Conservation (phyloP, 2,113 vertebrate species). For the Chaetodon trifascialis region DNA sequence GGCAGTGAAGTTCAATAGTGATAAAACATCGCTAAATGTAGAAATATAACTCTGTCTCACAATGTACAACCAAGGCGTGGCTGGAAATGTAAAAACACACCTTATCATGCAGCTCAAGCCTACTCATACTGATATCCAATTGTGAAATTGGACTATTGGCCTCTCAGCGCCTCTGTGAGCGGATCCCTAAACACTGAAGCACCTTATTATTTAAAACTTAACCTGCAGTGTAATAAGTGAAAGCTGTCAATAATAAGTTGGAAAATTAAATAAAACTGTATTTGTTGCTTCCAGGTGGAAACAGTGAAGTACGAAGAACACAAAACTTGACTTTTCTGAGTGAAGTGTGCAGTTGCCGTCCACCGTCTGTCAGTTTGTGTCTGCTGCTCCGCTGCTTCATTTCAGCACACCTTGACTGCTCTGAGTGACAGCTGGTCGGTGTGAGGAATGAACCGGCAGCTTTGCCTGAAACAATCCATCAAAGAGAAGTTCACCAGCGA, state of each 20-base stretch:
- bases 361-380: not conserved
- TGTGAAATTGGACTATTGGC: too few species aligned
- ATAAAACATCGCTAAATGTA: too few species aligned
- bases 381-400: not conserved
- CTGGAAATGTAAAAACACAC: too few species aligned
- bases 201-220: not conserved
- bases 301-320: not conserved
- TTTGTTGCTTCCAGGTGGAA: not conserved
- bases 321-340: not conserved
- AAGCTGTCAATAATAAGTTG: not conserved
- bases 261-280: not conserved
- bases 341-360: not conserved
- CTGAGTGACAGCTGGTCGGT: not conserved
- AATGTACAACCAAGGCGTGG: too few species aligned
- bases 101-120: too few species aligned
- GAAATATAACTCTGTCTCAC: too few species aligned
- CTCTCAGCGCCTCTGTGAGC: too few species aligned
- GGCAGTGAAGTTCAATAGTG: too few species aligned
- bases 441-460: not conserved
- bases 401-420: not conserved
- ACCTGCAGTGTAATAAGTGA: not conserved
- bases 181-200: too few species aligned
- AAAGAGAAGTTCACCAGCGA: slow-evolving; percentile 6
- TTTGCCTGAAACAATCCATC: not conserved
- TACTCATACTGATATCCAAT: too few species aligned